Base-by-base conservation (phyloP, 2,888 invertebrate genomes). In the Xylocampa areola region DNA sequence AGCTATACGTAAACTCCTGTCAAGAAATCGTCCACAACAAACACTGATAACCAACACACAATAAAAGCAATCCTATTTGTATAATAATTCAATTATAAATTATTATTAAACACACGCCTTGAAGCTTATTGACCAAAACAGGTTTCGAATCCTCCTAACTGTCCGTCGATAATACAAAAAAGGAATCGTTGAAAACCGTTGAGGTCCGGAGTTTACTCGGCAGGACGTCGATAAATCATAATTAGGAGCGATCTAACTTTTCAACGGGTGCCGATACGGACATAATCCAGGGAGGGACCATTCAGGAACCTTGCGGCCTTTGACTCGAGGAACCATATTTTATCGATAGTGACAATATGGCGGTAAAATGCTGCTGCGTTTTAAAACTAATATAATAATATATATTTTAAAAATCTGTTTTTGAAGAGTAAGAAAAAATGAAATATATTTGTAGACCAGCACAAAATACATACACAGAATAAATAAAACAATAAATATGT, bases 201-300 rank as follows among this genome's bases (percentile, higher is more conserved):
- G 49, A 54, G 67, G 41, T 43, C 23, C 49, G 21, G 35, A 51
- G 37, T 43, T 48, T 55, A 64, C 53, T 52, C 50, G 55, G 21
- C 54, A 27, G 45, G 47, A 16, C 30, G 11, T 44, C 49, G 41
- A 90, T 92, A 92, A 92, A 92, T 92, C 90, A 92, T 92, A 91
- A 92, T 92, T 92, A 92, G 84, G 80, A 43, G 62, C 76, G 82
- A 81, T 73, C 78, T 77, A 80, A 86, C 87, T 83, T 88, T 86
- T 91, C 90, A 89, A 79, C 91, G 89, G 89, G 83, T 91, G 91
- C 90, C 90, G 88, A 91, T 87, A 80, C 80, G 73, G 76, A 77
- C 79, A 61, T 88, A 88, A 89, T 84, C 89, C 88, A 52, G 49
- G 50, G 60, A 58, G 68, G 51, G 57, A 52, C 70, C 75, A 77